Evolutionary conservation across 2,888 invertebrate species (phyloP), one percentile per base, ranked within the genome.

Genomic region (Tanytarsus gracilentus): DNA sequence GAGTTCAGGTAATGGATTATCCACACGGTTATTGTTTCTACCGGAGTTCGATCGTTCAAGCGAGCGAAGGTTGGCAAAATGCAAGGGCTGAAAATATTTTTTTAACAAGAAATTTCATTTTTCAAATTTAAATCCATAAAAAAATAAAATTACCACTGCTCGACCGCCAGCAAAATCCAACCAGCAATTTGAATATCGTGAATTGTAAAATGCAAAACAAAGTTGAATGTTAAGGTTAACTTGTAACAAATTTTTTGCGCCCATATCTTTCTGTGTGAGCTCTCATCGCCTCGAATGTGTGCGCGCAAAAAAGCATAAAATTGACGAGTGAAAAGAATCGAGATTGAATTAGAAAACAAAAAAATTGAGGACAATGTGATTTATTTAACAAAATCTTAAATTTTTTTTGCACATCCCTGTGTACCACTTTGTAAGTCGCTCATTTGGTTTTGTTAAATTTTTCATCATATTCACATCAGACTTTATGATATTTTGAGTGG

Each of bases 191-290:
- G 23, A 53, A 33, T 53, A 29, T 53, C 53, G 53, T 53, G 33
- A 29, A 53, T 29, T 36, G 53, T 16, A 11, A 40, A 49, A 49
- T n/a, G 27, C 9, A 8, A 26, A 29, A 14, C n/a, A 25, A 53
- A 53, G 53, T 53, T 53, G 18, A 53, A 53, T 33, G 53, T 36
- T 53, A 53, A 53, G 53, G 51, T 51, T 29, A 51, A 51, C 51
- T 53, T 29, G n/a, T 33, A 33, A 53, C 53, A 53, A 53, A 53
- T 53, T 53, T 51, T 27, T 51, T 18, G 27, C 18, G 40, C 40
- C 11, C 44, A 18, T 23, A 44, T 44, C 18, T 18, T 23, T 23
- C 11, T 11, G 9, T 8, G n/a, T n/a, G n/a, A n/a, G n/a, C n/a
- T n/a, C n/a, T n/a, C n/a, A n/a, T n/a, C n/a, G n/a, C n/a, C n/a